A percentile compares a stretch with the other conserved stretches of the same genome.
Evolutionary conservation across 2,797 vertebrate genomes (phyloP).

Genomic region (Anguilla marmorata): DNA sequence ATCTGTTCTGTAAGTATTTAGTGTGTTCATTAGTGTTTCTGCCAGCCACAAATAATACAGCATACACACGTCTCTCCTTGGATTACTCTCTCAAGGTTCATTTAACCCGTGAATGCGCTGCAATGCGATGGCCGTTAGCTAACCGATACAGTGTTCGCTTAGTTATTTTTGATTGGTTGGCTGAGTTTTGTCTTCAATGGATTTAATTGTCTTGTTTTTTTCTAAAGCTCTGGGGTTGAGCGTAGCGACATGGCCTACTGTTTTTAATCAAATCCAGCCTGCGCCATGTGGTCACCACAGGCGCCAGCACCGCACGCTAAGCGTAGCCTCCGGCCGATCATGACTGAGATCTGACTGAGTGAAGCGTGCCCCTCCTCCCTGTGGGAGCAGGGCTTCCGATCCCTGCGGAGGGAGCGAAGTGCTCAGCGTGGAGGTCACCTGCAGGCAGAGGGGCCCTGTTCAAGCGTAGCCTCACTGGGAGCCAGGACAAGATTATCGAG

Average conservation of each 20-base stretch:
- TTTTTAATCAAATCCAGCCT: not conserved
- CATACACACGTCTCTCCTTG: not conserved
- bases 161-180: not conserved
- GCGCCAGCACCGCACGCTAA: not conserved
- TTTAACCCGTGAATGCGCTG: not conserved
- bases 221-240: not conserved
- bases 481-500: not conserved
- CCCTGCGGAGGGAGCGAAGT: not conserved
- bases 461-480: not conserved
- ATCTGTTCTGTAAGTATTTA: not conserved
- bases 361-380: not conserved
- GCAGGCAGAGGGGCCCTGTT: not conserved
- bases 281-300: not conserved
- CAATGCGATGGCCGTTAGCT: not conserved
- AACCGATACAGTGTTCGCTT: not conserved
- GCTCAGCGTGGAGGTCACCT: not conserved
- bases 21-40: not conserved
- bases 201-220: not conserved
- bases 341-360: not conserved
- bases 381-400: not conserved
- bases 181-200: not conserved
- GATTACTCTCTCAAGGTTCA: not conserved
- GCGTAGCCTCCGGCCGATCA: not conserved
- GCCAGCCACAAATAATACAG: not conserved
- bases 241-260: not conserved